These are phyloP conservation scores for Psilopogon haemacephalus DNA, from an alignment of 2,113 vertebrate genomes.

Conservation along the genomic window DNA sequence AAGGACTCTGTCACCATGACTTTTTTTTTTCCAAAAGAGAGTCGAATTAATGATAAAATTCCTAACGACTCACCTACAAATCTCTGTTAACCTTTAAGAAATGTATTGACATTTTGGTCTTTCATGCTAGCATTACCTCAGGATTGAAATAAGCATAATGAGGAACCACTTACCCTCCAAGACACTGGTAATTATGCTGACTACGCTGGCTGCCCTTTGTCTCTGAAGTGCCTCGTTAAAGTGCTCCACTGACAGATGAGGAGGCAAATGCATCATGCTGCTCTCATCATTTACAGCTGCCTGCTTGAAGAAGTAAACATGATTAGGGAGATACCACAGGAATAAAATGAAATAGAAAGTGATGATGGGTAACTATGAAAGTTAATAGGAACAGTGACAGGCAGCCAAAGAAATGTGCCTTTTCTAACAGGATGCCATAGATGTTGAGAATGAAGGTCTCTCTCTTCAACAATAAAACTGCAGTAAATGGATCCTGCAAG, in stretches of 20 bases:
- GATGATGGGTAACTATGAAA: not conserved
- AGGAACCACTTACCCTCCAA: conserved; percentile 87
- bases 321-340: conserved; percentile 15
- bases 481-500: not conserved
- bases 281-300: conserved; percentile 77
- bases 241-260: conserved; percentile 78
- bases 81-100: not conserved
- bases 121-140: not conserved
- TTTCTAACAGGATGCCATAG: not conserved
- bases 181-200: conserved; percentile 92
- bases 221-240: conserved; percentile 77
- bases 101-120: not conserved
- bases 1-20: not conserved
- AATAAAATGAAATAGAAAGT: conserved; percentile 3
- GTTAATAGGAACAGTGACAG: not conserved
- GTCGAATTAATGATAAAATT: not conserved
- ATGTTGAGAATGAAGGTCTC: not conserved
- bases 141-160: not conserved
- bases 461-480: not conserved
- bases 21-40: not conserved
- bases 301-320: conserved; percentile 70
- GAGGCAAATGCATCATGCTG: conserved; percentile 75
- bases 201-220: conserved; percentile 86
- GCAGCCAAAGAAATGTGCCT: not conserved
- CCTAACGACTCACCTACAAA: not conserved